phyloP scores from a whole-genome alignment of 2,113 vertebrate genomes.

The Solea senegalensis region DNA sequence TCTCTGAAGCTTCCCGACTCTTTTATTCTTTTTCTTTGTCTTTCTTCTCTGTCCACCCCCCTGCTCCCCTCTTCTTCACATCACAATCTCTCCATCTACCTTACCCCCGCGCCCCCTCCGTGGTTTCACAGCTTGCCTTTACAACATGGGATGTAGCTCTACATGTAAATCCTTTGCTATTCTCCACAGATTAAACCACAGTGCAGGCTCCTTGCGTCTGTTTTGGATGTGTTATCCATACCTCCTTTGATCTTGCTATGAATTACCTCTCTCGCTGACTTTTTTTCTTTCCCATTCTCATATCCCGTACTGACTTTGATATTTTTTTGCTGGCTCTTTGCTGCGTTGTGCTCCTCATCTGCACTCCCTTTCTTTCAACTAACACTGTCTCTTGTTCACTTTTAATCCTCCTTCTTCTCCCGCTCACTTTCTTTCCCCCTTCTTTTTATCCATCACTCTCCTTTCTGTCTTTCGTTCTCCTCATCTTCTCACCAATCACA shows the following conservation, averaged over 20 bases:
- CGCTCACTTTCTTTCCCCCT: slow-evolving; percentile 48
- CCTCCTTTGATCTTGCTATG: slow-evolving; percentile 60
- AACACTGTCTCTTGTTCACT: slow-evolving; percentile 50
- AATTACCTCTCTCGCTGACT: slow-evolving; percentile 47
- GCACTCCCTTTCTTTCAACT: slow-evolving; percentile 40
- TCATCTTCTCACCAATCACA: slow-evolving; percentile 38
- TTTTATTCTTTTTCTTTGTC: background rate
- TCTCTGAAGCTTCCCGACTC: slow-evolving; percentile 6
- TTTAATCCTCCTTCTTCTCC: slow-evolving; percentile 38
- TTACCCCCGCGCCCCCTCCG: background rate
- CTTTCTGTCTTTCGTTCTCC: slow-evolving; percentile 44
- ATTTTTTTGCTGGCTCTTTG: slow-evolving; percentile 41
- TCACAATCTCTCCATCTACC: slow-evolving; percentile 47
- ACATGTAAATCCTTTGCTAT: slow-evolving; percentile 56
- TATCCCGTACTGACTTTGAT: slow-evolving; percentile 43
- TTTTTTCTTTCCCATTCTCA: slow-evolving; percentile 15
- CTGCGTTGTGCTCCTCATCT: slow-evolving; percentile 29
- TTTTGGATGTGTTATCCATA: slow-evolving; percentile 55
- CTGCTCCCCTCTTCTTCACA: background rate
- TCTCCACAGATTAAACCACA: slow-evolving; percentile 47
- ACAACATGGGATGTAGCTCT: slow-evolving; percentile 30
- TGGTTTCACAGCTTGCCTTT: slow-evolving; percentile 5
- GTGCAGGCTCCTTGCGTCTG: slow-evolving; percentile 26
- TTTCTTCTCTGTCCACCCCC: background rate
- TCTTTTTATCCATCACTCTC: slow-evolving; percentile 22